Conservation (phyloP, 2,797 vertebrate species). For the Peromyscus melanophrys region DNA sequence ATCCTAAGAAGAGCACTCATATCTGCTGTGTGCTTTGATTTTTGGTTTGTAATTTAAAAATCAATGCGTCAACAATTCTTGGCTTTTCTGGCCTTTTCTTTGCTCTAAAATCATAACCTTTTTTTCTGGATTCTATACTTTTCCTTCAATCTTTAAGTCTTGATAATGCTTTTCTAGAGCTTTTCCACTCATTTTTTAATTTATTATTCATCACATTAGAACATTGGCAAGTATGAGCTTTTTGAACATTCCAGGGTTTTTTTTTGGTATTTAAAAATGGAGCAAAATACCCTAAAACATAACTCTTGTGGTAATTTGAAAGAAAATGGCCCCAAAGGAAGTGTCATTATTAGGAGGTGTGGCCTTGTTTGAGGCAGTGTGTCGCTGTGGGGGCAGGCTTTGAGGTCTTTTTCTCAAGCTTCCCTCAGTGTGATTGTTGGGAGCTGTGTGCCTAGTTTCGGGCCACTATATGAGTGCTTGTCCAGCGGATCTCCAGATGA, state of each 20-base stretch:
- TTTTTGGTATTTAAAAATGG: constrained; percentile 52
- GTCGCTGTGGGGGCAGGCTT: too few relatives aligned
- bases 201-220: neutral
- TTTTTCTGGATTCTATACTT: neutral
- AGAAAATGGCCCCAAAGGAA: too few relatives aligned
- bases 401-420: too few relatives aligned
- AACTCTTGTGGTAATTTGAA: neutral
- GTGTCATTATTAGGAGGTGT: too few relatives aligned
- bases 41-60: neutral
- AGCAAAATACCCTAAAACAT: neutral
- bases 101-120: neutral
- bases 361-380: too few relatives aligned
- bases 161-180: neutral
- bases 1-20: neutral
- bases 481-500: too few relatives aligned
- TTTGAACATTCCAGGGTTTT: neutral
- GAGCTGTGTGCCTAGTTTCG: too few relatives aligned
- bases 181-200: neutral
- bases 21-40: neutral
- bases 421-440: too few relatives aligned
- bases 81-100: neutral
- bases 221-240: neutral
- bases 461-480: too few relatives aligned
- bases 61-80: neutral
- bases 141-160: neutral